These are phyloP conservation scores for Axis porcinus DNA, from an alignment of 2,113 vertebrate genomes.

Conservation along the genomic window DNA sequence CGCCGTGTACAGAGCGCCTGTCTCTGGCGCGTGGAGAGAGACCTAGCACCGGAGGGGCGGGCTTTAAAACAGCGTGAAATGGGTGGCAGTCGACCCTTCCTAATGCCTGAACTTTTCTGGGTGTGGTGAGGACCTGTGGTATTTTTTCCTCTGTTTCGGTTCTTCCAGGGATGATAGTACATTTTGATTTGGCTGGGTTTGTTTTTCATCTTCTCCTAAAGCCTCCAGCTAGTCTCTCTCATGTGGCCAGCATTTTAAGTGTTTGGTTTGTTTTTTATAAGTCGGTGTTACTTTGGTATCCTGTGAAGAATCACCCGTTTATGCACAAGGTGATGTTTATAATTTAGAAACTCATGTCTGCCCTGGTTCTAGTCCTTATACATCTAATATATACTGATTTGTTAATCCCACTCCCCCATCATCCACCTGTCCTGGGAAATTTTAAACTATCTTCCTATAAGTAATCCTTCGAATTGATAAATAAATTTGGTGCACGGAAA, in stretches of 20 bases:
- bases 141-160: accelerated
- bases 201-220: not conserved
- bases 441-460: not conserved
- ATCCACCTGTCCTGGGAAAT: not conserved
- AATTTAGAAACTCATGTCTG: not conserved
- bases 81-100: not conserved
- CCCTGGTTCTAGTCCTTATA: not conserved
- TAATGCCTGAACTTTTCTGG: not conserved
- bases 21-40: not conserved
- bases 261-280: constrained; percentile 37
- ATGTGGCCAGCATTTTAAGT: not conserved
- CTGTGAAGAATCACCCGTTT: constrained; percentile 15
- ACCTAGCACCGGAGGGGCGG: not conserved
- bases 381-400: constrained; percentile 28
- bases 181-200: not conserved
- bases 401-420: not conserved
- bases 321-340: constrained; percentile 49
- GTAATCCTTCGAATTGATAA: constrained; percentile 29
- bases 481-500: constrained; percentile 49
- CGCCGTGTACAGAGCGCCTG: accelerated
- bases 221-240: not conserved
- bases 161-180: not conserved
- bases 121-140: not conserved
- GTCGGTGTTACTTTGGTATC: not conserved
- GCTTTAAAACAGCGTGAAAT: not conserved